Percentiles rank a stretch among this genome's conserved stretches.
Conservation (phyloP, 2,888 invertebrate species). For the Cephonodes hylas region DNA sequence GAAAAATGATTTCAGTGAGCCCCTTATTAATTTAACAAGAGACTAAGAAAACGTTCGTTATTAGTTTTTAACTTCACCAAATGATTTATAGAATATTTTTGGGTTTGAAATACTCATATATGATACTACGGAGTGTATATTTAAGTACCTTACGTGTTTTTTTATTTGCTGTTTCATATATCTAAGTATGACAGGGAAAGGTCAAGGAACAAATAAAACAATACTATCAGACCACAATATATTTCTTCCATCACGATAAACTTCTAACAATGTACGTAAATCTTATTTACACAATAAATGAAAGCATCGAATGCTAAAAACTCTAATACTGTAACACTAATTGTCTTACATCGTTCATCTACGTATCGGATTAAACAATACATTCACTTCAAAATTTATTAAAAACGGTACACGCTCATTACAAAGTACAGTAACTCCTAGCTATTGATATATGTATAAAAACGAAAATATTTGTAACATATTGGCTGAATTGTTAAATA, state of each 20-base stretch:
- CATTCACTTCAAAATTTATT: background rate
- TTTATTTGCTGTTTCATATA: too few species aligned
- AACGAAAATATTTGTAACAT: background rate
- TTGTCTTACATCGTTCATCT: background rate
- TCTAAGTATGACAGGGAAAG: background rate
- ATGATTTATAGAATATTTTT: too few species aligned
- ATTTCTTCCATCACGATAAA: slow-evolving; percentile 67
- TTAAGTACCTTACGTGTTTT: too few species aligned
- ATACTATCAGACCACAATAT: slow-evolving; percentile 65
- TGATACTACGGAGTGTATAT: too few species aligned
- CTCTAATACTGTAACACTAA: slow-evolving; percentile 53
- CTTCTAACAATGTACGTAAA: slow-evolving; percentile 70
- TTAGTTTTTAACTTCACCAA: too few species aligned
- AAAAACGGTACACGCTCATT: slow-evolving; percentile 3
- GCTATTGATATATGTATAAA: background rate
- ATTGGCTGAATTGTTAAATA: background rate
- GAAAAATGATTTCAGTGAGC: too few species aligned
- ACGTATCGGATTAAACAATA: background rate
- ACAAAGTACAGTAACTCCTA: background rate
- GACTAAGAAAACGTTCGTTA: too few species aligned
- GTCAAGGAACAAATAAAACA: slow-evolving; percentile 41
- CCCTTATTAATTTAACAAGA: too few species aligned
- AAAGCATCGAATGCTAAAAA: slow-evolving; percentile 71
- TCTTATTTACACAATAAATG: slow-evolving; percentile 73
- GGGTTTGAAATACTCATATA: too few species aligned